Evolutionary conservation across 2,797 vertebrate species (phyloP).

Genomic region (Micropoecilia bifurca): DNA sequence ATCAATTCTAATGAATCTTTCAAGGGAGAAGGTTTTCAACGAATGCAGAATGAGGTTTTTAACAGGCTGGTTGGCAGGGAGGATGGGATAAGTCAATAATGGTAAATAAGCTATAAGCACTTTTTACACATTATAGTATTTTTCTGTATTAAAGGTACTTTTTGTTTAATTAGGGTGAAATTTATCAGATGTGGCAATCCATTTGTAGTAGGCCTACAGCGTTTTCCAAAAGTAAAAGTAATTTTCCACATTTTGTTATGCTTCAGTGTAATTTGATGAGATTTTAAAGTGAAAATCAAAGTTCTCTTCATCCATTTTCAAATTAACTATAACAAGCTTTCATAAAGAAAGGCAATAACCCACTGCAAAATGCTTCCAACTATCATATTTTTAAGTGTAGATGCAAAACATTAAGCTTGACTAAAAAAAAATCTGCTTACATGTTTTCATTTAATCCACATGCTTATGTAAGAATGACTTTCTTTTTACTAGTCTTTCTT

Average conservation of each 20-base stretch:
- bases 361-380: not conserved
- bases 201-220: not conserved
- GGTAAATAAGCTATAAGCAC: constrained; percentile 72
- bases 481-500: not conserved
- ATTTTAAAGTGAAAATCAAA: not conserved
- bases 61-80: constrained; percentile 65
- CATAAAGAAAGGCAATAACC: not conserved
- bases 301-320: not conserved
- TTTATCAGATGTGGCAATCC: not conserved
- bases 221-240: not conserved
- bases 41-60: constrained; percentile 74
- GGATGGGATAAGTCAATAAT: constrained; percentile 70
- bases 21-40: constrained; percentile 64
- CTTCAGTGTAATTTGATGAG: not conserved
- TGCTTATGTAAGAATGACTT: not conserved
- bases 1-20: constrained; percentile 83
- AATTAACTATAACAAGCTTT: not conserved
- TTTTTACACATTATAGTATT: constrained; percentile 55
- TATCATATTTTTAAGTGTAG: not conserved
- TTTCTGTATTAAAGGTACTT: constrained; percentile 45
- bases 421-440: not conserved
- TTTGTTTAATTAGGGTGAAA: not conserved
- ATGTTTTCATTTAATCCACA: not conserved
- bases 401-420: not conserved
- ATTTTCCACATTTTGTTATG: not conserved